These are phyloP conservation scores for Bombus cullumanus DNA, from an alignment of 1,140 invertebrate species.

Conservation along the genomic window DNA sequence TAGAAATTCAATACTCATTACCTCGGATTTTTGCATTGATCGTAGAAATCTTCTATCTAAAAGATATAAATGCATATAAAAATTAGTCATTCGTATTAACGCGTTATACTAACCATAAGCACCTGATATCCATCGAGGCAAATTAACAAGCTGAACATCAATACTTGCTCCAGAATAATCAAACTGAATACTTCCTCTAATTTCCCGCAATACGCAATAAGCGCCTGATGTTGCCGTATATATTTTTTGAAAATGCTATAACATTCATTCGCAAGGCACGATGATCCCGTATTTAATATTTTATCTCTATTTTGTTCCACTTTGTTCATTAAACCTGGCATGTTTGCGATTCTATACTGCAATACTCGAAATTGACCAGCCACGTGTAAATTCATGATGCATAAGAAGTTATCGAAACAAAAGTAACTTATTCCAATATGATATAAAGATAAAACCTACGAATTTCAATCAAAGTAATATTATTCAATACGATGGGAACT, in stretches of 20 bases:
- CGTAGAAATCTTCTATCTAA: too few relatives aligned
- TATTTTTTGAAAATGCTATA: constrained; percentile 26
- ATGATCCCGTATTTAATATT: too few relatives aligned
- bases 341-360: constrained; percentile 36
- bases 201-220: constrained; percentile 48
- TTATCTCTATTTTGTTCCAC: not conserved
- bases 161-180: constrained; percentile 55
- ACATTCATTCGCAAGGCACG: not conserved
- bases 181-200: constrained; percentile 49
- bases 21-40: not conserved
- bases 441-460: constrained; percentile 19
- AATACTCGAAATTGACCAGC: constrained; percentile 61
- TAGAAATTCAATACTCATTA: not conserved
- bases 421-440: constrained; percentile 56
- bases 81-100: not conserved
- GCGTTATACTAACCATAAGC: constrained; percentile 49
- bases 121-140: constrained; percentile 64
- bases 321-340: not conserved
- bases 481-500: not conserved
- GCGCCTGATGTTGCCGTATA: constrained; percentile 40
- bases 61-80: too few relatives aligned
- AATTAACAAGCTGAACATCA: constrained; percentile 59
- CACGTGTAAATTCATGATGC: constrained; percentile 48
- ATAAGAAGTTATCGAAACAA: constrained; percentile 63
- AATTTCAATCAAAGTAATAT: not conserved